Evolutionary conservation across 2,888 invertebrate genomes (phyloP), one percentile per base, ranked within the genome.

Genomic region (Phengaris arion): DNA sequence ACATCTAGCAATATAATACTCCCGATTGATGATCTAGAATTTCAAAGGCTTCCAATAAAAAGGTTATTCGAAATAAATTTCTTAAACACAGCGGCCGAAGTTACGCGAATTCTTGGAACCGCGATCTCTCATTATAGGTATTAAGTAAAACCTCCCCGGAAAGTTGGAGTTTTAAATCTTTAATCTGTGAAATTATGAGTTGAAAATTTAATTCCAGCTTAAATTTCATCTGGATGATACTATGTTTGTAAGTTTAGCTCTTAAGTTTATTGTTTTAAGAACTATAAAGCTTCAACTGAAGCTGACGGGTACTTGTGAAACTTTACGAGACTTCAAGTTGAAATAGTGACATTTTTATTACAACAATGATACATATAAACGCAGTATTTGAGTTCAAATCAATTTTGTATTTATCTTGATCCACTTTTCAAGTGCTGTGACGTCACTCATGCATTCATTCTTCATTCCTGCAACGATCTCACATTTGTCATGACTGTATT

Each of bases 181-280:
- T 12, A 48, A 70, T 70, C 35, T 35, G 52, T 35, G 52, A 52
- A 72, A 72, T 72, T 70, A 72, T 13, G 52, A 72, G 69, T 70
- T 51, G 12, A 10, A 72, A 72, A 72, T 54, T 72, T 22, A 72
- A 72, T 72, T 72, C 35, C 72, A 72, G 52, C 52, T 72, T 12
- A 72, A 72, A 72, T 52, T 15, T 35, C 69, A 51, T 8, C 15
- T 22, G 72, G 72, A 72, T 72, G 51, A 72, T 52, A 72, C 15
- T 54, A 35, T 72, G 35, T 72, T 72, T 22, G 51, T 52, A 35
- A 52, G 12, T 70, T 70, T 12, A 15, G 48, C 46, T 46, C 15
- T 72, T 52, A 52, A 52, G 51, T 70, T 22, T 35, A 72, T 54
- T 72, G 72, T 72, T 52, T 35, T 54, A 72, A 52, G 52, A 15